Evolutionary conservation across 2,888 invertebrate species (phyloP), one percentile per base, ranked within the genome.

Genomic region (Muschampia plurimacula): DNA sequence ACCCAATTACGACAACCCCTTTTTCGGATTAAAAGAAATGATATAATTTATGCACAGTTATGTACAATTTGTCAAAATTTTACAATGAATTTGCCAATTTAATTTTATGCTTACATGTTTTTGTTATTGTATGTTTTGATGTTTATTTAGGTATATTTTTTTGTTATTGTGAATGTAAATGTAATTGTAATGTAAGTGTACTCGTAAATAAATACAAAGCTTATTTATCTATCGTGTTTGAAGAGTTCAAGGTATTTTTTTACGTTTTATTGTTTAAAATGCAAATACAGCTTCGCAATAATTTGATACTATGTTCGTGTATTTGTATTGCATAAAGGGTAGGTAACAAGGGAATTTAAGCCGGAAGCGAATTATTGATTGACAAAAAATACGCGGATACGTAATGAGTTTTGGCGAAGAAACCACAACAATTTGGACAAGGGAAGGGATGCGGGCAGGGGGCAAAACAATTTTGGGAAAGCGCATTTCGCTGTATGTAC

Each of bases 391-490:
- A 72, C 67, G 67, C 41, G 66, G 60, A 72, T 32, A 72, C 70
- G 60, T 59, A 71, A 69, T 59, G 69, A 73, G 68, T 74, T 85
- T 86, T 84, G 81, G 78, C 77, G 77, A 85, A 82, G 83, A 86
- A 85, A 85, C 86, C 85, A 78, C 85, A 85, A 74, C 81, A 85
- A 83, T 83, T 83, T 82, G 77, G 78, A 72, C 78, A 55, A 55
- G 55, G 55, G 55, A 55, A 55, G 78, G 75, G 78, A 79, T 81
- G n/a, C 49, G 52, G 66, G 80, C 81, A 83, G 83, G 80, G 88
- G 86, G 84, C 82, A 57, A 65, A 36, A 86, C 82, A 89, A 90
- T 90, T 93, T 92, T 81, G 90, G 90, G 89, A 89, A 93, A 92
- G 90, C 84, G 89, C 87, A 89, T 84, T 89, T 86, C 84, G 83